Conservation (phyloP, 2,888 invertebrate genomes). For the Coremacera marginata region DNA sequence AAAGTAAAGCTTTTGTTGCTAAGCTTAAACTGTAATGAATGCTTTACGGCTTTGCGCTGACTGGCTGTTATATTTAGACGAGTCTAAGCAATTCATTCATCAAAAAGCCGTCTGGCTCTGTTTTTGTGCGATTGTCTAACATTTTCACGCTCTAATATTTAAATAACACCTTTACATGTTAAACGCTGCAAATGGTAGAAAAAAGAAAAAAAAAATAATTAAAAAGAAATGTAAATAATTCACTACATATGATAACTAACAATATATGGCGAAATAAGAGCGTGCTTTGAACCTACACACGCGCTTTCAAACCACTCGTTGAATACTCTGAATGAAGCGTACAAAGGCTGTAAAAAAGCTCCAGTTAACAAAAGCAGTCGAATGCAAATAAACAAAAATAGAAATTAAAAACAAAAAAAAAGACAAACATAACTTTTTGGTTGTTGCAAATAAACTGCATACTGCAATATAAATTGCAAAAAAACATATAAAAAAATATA, state of each 20-base stretch:
- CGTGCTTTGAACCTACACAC: no score
- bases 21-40: no score
- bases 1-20: neutral
- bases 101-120: neutral
- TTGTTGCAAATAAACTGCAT: no score
- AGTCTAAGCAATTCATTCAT: neutral
- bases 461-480: neutral
- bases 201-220: no score
- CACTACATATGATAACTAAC: no score
- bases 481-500: neutral
- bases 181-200: no score
- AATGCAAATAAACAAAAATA: neutral
- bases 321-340: neutral
- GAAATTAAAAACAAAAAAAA: neutral
- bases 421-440: no score
- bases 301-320: no score
- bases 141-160: conserved; percentile 28
- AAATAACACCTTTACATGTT: conserved; percentile 5
- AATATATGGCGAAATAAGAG: no score
- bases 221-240: no score
- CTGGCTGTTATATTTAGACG: neutral
- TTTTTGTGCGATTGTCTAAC: conserved; percentile 1
- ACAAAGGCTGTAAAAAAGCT: neutral
- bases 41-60: no score
- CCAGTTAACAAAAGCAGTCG: neutral